Evolutionary conservation across 2,888 invertebrate species (phyloP).

Genomic region (Lepidocyrtinus sp.): DNA sequence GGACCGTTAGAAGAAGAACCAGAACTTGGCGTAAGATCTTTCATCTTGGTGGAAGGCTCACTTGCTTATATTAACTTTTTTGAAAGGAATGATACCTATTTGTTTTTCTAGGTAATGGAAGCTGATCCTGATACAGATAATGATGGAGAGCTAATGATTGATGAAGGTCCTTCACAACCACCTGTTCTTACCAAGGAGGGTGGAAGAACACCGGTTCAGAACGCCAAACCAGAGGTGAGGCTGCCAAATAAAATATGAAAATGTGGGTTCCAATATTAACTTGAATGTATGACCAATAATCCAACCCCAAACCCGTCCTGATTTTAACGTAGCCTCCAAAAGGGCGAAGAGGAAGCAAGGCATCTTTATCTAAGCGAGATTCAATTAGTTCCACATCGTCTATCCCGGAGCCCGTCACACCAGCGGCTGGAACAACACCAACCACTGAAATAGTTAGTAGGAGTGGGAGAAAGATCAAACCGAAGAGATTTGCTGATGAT

Average conservation of each 20-base stretch:
- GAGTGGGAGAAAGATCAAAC: slow-evolving; percentile 83
- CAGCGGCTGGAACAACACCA: slow-evolving; percentile 49
- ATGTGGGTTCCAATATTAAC: no score
- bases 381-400: slow-evolving; percentile 56
- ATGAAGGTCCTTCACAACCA: slow-evolving; percentile 71
- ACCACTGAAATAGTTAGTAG: slow-evolving; percentile 78
- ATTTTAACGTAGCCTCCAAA: slow-evolving; percentile 32
- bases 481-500: slow-evolving; percentile 74
- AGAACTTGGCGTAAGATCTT: background rate
- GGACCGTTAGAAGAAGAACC: slow-evolving; percentile 39
- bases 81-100: no score
- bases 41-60: background rate
- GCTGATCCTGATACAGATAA: slow-evolving; percentile 67
- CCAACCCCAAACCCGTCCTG: no score
- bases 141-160: slow-evolving; percentile 71
- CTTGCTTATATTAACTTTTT: background rate
- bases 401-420: slow-evolving; percentile 44
- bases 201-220: slow-evolving; percentile 1
- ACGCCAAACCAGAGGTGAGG: slow-evolving; percentile 42
- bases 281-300: no score
- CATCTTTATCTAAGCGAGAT: slow-evolving; percentile 58
- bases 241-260: no score
- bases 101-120: slow-evolving; percentile 28
- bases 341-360: slow-evolving; percentile 57
- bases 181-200: slow-evolving; percentile 63